Evolutionary conservation across 1,140 invertebrate genomes (phyloP).

Genomic region (Neodiprion fabricii): DNA sequence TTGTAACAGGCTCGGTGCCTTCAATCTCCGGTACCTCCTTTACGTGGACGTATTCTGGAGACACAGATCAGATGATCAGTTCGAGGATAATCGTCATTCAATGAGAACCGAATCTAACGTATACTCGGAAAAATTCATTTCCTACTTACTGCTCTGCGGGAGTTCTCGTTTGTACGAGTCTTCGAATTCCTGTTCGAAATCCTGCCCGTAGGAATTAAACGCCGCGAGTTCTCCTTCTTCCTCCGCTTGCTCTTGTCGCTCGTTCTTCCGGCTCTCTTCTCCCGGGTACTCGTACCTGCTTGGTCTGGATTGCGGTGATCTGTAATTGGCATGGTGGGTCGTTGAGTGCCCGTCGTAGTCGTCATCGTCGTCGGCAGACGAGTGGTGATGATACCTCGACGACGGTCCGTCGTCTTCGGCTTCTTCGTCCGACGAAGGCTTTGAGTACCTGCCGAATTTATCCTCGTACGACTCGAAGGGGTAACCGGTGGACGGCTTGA

Average conservation of each 20-base stretch:
- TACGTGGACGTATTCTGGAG: slow-evolving; percentile 34
- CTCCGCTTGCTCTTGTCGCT: slow-evolving; percentile 28
- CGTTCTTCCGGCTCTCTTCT: slow-evolving; percentile 36
- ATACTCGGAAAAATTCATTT: neutral
- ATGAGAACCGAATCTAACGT: too few species aligned
- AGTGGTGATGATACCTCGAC: slow-evolving; percentile 10
- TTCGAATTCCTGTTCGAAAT: slow-evolving; percentile 47
- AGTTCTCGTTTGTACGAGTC: slow-evolving; percentile 38
- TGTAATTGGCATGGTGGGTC: slow-evolving; percentile 19
- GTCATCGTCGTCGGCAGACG: slow-evolving; percentile 24
- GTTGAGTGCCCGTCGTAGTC: slow-evolving; percentile 17
- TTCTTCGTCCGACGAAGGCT: slow-evolving; percentile 21
- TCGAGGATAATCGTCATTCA: too few species aligned
- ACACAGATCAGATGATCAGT: neutral
- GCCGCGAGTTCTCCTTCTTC: slow-evolving; percentile 23
- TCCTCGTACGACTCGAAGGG: slow-evolving; percentile 48
- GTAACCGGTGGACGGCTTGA: slow-evolving; percentile 37
- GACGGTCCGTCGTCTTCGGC: slow-evolving; percentile 19
- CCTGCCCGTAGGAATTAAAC: slow-evolving; percentile 30
- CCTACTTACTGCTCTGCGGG: slow-evolving; percentile 39
- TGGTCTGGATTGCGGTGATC: neutral
- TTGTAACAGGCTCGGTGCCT: slow-evolving; percentile 13
- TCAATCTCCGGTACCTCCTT: slow-evolving; percentile 37
- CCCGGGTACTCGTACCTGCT: slow-evolving; percentile 34
- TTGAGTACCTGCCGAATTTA: slow-evolving; percentile 41